Evolutionary conservation across 2,113 vertebrate genomes (phyloP), one percentile per base, ranked within the genome.

Genomic region (Sminthopsis crassicaudata): DNA sequence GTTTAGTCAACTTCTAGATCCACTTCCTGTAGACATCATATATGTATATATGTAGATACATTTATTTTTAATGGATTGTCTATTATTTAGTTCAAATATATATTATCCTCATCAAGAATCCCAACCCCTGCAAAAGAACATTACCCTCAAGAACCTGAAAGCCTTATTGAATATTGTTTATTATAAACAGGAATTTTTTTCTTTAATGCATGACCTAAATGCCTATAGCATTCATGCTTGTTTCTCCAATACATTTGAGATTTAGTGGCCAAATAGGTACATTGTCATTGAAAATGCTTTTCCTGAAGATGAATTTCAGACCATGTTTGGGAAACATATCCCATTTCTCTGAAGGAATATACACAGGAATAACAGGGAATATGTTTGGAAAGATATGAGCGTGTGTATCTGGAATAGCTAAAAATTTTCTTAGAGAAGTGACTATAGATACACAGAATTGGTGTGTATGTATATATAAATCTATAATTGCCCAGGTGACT

Each of bases 151-250:
- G 23, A 46, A 27, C 8, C 51, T 91, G 22, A 90, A 30, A 93
- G 67, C 90, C 27, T 93, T 95, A 8, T 46, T 89, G 42, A 67
- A 25, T 92, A 53, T n/a, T 90, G 27, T 46, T 96, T 95, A 89
- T 52, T 93, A 95, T 30, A 90, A 50, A 46, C 27, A 93, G 4
- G 36, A 23, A 55, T 3, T 52, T 94, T 91, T 92, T 97, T 90
- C 95, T 94, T 55, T 6, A 42, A 90, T 89, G 46, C 91, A 19
- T 95, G 89, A 95, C 94, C 25, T 51, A 96, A 94, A 91, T 88
- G 55, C 91, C 67, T 92, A 92, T 1, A 12, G 0, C 36, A 60
- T 8, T 84, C 57, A 92, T 92, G 95, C 76, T 94, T 50, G 50
- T 46, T 53, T 51, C 76, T 90, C 36, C 57, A 54, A 8, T 91